phyloP scores from a whole-genome alignment of 2,113 vertebrate species.

The Bufo bufo region DNA sequence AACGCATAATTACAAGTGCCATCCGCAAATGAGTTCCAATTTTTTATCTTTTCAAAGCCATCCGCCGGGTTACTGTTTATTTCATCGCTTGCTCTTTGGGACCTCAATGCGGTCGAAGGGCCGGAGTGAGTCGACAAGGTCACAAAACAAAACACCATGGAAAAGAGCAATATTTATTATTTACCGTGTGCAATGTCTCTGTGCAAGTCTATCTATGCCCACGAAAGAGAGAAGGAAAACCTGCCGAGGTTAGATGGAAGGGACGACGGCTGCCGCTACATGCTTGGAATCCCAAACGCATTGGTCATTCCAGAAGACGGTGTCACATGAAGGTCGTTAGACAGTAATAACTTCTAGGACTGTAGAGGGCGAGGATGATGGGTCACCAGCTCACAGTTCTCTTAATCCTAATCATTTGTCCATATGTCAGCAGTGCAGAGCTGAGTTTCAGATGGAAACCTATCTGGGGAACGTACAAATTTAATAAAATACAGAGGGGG shows the following conservation, averaged over 20 bases:
- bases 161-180: constrained; percentile 9
- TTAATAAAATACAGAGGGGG: constrained; percentile 25
- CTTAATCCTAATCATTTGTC: constrained; percentile 47
- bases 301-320: constrained; percentile 1
- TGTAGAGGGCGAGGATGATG: constrained; percentile 4
- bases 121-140: not conserved
- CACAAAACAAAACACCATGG: not conserved
- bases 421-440: constrained; percentile 19
- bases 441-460: constrained; percentile 9
- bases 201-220: not conserved
- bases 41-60: not conserved
- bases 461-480: constrained; percentile 29
- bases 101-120: not conserved
- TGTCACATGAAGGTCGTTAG: constrained; percentile 52
- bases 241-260: not conserved
- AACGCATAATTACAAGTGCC: constrained; percentile 24
- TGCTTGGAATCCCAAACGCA: not conserved
- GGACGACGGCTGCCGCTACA: not conserved
- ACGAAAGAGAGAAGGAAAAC: not conserved
- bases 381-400: constrained; percentile 36
- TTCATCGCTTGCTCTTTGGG: not conserved
- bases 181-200: not conserved
- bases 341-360: constrained; percentile 38
- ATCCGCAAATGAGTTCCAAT: not conserved
- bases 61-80: not conserved